Evolutionary conservation across 2,113 vertebrate species (phyloP).

Genomic region (Festucalex cinctus): DNA sequence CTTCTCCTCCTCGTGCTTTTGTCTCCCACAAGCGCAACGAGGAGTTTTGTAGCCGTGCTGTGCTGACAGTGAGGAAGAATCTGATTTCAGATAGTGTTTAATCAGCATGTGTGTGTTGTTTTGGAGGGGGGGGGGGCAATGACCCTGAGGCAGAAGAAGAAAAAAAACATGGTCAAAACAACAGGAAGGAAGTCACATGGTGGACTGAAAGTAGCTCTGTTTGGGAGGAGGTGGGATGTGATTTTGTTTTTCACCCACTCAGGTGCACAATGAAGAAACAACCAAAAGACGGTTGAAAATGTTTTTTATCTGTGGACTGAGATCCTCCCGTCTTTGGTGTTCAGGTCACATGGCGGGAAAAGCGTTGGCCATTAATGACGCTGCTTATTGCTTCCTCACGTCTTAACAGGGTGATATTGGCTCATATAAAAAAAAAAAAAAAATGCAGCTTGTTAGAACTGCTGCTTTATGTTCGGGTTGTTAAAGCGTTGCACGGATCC

Average conservation of each 20-base stretch:
- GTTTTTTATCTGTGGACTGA: slow-evolving; percentile 1
- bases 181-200: slow-evolving; percentile 69
- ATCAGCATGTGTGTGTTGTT: slow-evolving; percentile 27
- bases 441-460: slow-evolving; percentile 43
- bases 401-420: slow-evolving; percentile 45
- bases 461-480: slow-evolving; percentile 48
- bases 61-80: slow-evolving; percentile 8
- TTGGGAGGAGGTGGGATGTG: slow-evolving; percentile 24
- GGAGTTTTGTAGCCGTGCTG: not conserved
- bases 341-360: slow-evolving; percentile 56
- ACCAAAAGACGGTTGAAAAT: not conserved
- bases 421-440: slow-evolving; percentile 55
- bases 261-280: not conserved
- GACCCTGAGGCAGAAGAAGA: slow-evolving; percentile 51
- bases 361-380: slow-evolving; percentile 50
- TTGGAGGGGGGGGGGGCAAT: not conserved
- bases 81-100: slow-evolving; percentile 52
- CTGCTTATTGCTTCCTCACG: slow-evolving; percentile 50
- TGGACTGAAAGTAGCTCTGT: slow-evolving; percentile 24
- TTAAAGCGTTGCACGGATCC: slow-evolving; percentile 59
- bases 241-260: slow-evolving; percentile 1
- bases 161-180: slow-evolving; percentile 57
- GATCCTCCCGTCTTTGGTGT: slow-evolving; percentile 7
- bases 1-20: slow-evolving; percentile 8
- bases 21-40: not conserved